A percentile compares a stretch with the other conserved stretches of the same genome.
Evolutionary conservation across 2,888 invertebrate species (phyloP).

Genomic region (Tetheella fluctuosa): DNA sequence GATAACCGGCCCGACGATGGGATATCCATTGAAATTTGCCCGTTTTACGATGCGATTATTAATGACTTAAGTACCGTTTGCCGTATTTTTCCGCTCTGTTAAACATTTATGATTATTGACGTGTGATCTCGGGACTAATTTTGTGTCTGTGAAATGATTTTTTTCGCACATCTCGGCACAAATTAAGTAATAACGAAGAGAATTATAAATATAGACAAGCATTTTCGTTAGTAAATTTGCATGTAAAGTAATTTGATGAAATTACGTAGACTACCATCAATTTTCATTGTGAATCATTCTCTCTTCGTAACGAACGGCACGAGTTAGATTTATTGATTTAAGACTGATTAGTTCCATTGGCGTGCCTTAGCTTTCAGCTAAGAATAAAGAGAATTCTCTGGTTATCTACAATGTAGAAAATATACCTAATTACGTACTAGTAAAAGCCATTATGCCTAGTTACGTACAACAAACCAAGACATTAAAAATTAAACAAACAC

Average conservation of each 20-base stretch:
- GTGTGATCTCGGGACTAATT: neutral
- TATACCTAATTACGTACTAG: neutral
- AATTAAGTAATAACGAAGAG: neutral
- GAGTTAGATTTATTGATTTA: conserved; percentile 9
- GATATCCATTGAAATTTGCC: conserved; percentile 71
- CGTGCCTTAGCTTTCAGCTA: neutral
- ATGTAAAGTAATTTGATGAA: neutral
- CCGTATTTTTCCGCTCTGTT: conserved; percentile 45
- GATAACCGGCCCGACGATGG: conserved; percentile 73
- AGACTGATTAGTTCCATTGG: conserved; percentile 4
- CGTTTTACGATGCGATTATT: conserved; percentile 64
- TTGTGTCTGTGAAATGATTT: neutral
- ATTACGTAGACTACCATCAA: neutral
- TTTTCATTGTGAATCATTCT: conserved; percentile 4
- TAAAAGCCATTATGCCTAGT: neutral
- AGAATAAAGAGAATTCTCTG: neutral
- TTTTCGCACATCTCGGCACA: neutral
- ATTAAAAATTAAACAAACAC: neutral
- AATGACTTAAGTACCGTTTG: conserved; percentile 60
- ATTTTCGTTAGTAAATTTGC: neutral
- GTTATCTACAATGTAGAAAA: neutral
- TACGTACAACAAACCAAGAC: neutral
- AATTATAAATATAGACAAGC: neutral
- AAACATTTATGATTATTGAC: conserved; percentile 42
- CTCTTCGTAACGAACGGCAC: conserved; percentile 4